Base-by-base conservation (phyloP, 2,888 invertebrate genomes). In the Meandrusa payeni region DNA sequence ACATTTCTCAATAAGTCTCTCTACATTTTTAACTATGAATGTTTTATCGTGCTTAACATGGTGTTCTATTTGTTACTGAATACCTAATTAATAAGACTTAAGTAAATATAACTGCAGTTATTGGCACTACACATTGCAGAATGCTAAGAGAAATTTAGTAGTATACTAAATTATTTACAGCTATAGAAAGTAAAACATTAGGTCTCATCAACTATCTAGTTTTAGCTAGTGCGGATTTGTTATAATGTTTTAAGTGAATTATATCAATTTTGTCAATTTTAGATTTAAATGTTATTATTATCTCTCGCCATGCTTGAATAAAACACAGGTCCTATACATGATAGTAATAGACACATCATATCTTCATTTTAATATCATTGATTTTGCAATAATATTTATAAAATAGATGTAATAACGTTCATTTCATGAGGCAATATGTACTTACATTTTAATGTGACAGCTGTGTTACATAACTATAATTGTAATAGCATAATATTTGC, bases 41-140 rank as follows among this genome's bases (percentile, higher is more conserved):
- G 88, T 89, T 89, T 88, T 88, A 85, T 88, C 88, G 88, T 89
- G 88, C 88, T 89, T 89, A 86, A 86, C 69, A 82, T 83, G 88
- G 88, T 88, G 88, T 88, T 88, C 88, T 88, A 86, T 88, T 88
- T 88, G 87, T 89, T 89, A 88, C 85, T 75, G 87, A 87, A 86
- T 87, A 87, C 76, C 76, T 88, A 88, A 88, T 61, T 80, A 70
- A 69, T 89, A 88, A 88, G 88, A 69, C 76, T 73, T 78, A 85
- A 81, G 76, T 76, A 83, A 83, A 69, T 76, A 77, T 77, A 73
- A 68, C 72, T 78, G 76, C 88, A 88, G 88, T 88, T 88, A 88
- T 88, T 88, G 88, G 88, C 88, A 88, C 88, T 88, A 86, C 62
- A 57, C 64, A 66, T 68, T 59, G n/a, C n/a, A n/a, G 69, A 67